phyloP scores from a whole-genome alignment of 2,113 vertebrate genomes.

The Dendrocopos noguchii region DNA sequence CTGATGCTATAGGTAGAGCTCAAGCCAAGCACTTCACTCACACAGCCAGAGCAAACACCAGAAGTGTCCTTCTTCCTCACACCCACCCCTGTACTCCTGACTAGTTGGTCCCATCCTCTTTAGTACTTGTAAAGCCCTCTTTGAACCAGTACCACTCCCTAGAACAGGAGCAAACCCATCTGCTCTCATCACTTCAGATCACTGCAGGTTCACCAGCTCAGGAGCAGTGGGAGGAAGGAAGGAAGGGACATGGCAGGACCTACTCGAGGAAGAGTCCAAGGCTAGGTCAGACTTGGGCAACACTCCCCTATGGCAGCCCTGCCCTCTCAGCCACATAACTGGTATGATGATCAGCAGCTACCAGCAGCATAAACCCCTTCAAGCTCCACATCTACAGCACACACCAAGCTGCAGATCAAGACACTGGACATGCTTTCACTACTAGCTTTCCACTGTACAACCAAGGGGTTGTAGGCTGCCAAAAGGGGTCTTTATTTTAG shows the following conservation, averaged over 20 bases:
- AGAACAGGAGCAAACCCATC: neutral
- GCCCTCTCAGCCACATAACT: neutral
- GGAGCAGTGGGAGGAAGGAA: neutral
- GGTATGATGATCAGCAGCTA: neutral
- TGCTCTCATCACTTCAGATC: neutral
- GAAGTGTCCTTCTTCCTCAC: neutral
- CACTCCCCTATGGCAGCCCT: neutral
- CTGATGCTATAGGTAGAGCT: neutral
- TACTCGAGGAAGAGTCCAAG: neutral
- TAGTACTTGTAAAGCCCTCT: neutral
- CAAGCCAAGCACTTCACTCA: neutral
- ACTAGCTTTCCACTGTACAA: neutral
- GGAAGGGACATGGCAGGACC: neutral
- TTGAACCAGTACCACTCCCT: neutral
- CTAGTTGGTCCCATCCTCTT: neutral
- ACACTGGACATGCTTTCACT: neutral
- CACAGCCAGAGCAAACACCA: neutral
- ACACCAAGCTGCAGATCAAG: neutral
- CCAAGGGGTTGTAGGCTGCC: neutral
- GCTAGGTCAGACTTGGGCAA: neutral
- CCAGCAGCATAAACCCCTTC: neutral
- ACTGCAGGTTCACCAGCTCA: neutral
- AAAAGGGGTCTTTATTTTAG: neutral
- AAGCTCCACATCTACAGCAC: neutral
- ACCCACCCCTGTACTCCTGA: neutral